Evolutionary conservation across 2,888 invertebrate species (phyloP), one percentile per base, ranked within the genome.

Genomic region (Glyphotaelius pellucidus): DNA sequence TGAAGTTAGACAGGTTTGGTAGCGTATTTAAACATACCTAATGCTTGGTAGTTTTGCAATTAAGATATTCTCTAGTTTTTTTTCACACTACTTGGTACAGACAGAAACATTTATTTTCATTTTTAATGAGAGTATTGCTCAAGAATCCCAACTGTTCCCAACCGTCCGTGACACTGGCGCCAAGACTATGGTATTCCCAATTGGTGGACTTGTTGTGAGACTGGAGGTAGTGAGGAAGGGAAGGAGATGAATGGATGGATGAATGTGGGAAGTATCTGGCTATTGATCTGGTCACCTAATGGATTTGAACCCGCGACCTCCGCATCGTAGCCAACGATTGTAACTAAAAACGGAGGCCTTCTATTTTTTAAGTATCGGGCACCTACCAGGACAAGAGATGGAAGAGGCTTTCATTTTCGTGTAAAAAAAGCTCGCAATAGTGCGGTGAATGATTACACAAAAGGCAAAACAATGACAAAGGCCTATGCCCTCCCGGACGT

Each of bases 321-420:
- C 3, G 14, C 5, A 47, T 47, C 42, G 42, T 47, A 47, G 14
- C 14, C 38, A 47, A 47, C 15, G 14, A 47, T 47, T 15, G 15
- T 47, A 47, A 47, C 47, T 11, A 47, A 47, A 2, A 0, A 47
- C 2, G 42, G 42, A 42, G 2, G 42, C 12, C 42, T 14, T 47
- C 1, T 42, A 14, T 47, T 19, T 25, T 67, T 9, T 67, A 9
- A 9, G 1, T 67, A 9, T n/a, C 67, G 1, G 25, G 84, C 3
- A 14, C 31, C 32, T 32, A 15, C 9, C 7, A 14, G 15, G 35
- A 2, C 88, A 19, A 52, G 32, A 19, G n/a, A 47, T 30, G 52
- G 11, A 42, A 30, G 31, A 38, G 80, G 90, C 81, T 90, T 90
- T 90, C 90, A 31, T 80, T 90, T 81, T 90, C 25, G 25, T 80